Evolutionary conservation across 2,888 invertebrate genomes (phyloP), one percentile per base, ranked within the genome.

Genomic region (Heliconius ismenius): DNA sequence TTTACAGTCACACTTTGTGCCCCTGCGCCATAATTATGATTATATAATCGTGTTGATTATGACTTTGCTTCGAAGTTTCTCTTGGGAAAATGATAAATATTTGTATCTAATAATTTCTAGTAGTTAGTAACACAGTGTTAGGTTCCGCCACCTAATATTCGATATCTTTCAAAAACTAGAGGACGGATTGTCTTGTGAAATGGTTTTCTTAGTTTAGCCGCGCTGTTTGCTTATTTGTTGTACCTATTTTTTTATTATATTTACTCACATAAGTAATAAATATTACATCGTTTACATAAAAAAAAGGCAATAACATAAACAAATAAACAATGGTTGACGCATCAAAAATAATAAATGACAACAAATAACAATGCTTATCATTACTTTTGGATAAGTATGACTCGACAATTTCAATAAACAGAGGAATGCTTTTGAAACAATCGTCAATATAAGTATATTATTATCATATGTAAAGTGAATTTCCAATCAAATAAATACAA

Each of bases 371-470:
- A 58, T 58, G 58, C 49, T 49, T 54, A 32, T 7, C 21, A 32
- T 32, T 21, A 28, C 4, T 28, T 28, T 68, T 43, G 68, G 49
- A n/a, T 39, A 21, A 28, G 54, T 54, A 28, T 69, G 54, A 54
- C 49, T 69, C 54, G 60, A 60, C 11, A 32, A 36, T 54, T 21
- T 72, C 36, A 36, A 32, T 62, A 39, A 18, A 73, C 26, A 39
- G 26, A 63, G 39, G 62, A 62, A 43, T 73, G 18, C 62, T 39
- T 72, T 39, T 73, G 21, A 63, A 73, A 73, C 26, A 43, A 63
- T 11, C 43, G 43, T 63, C n/a, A 43, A 39, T 62, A n/a, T n/a
- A 58, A 58, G 18, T n/a, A 49, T 49, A 15, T 28, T 26, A 62
- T 73, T 43, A 24, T 63, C 39, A 24, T 63, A 70, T 32, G 58